These are phyloP conservation scores for Apteryx owenii DNA, from an alignment of 2,113 vertebrate genomes.

Conservation along the genomic window DNA sequence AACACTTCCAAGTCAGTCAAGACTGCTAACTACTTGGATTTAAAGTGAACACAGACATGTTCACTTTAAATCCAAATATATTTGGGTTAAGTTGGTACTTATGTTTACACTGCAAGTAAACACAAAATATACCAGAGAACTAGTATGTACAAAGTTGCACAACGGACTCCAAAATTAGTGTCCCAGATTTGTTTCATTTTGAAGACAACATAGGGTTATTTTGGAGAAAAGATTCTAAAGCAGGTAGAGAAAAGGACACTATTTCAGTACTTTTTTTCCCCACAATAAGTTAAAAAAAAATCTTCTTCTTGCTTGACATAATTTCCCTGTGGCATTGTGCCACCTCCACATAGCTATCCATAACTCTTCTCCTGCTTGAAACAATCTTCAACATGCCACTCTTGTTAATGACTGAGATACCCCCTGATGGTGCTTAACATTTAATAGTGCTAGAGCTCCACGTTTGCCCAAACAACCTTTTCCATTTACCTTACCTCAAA, in stretches of 20 bases:
- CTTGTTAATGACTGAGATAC: constrained; percentile 89
- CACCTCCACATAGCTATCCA: constrained; percentile 75
- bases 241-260: background rate
- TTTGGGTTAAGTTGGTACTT: background rate
- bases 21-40: background rate
- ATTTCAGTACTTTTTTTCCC: constrained; percentile 46
- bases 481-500: constrained; percentile 95
- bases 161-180: background rate
- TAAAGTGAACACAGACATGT: background rate
- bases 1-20: constrained; percentile 42
- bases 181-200: background rate
- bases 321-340: constrained; percentile 78
- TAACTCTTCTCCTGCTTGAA: constrained; percentile 83
- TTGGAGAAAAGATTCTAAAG: background rate
- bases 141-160: background rate
- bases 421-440: constrained; percentile 89
- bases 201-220: background rate
- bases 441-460: constrained; percentile 88
- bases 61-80: background rate
- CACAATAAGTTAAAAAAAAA: constrained; percentile 67
- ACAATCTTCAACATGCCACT: constrained; percentile 84
- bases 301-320: constrained; percentile 75
- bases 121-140: background rate
- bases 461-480: constrained; percentile 93
- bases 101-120: background rate